A percentile compares a stretch with the other conserved stretches of the same genome.
These are phyloP conservation scores for Drosophila setosimentum DNA, from an alignment of 2,888 invertebrate species.

Conservation along the genomic window DNA sequence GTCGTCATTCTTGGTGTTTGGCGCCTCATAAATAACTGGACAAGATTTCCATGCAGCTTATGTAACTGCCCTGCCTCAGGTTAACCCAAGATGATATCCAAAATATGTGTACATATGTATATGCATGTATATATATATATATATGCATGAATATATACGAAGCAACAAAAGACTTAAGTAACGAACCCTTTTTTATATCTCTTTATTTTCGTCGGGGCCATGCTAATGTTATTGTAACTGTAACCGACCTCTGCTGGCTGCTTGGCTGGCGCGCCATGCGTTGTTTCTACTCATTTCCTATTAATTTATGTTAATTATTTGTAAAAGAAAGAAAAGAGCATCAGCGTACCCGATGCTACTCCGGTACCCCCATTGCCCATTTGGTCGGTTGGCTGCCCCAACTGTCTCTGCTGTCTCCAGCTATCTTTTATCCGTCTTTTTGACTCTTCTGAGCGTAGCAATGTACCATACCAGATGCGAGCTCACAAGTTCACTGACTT, in stretches of 20 bases:
- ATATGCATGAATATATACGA: neutral
- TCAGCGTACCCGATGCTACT: slow-evolving; percentile 39
- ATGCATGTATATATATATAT: neutral
- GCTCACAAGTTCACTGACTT: slow-evolving; percentile 74
- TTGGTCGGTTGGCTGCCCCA: slow-evolving; percentile 39
- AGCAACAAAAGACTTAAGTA: slow-evolving; percentile 70
- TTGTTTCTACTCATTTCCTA: slow-evolving; percentile 72
- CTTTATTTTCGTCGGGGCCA: slow-evolving; percentile 35
- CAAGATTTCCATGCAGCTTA: slow-evolving; percentile 33
- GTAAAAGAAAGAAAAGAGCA: slow-evolving; percentile 72
- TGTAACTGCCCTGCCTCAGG: slow-evolving; percentile 35
- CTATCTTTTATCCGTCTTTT: slow-evolving; percentile 14
- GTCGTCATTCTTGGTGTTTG: slow-evolving; percentile 52
- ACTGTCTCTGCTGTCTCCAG: slow-evolving; percentile 12
- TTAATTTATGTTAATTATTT: slow-evolving; percentile 78
- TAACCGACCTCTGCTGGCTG: slow-evolving; percentile 35
- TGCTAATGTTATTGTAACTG: slow-evolving; percentile 63
- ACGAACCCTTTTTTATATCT: slow-evolving; percentile 51
- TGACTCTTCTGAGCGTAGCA: slow-evolving; percentile 27
- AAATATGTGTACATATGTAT: slow-evolving; percentile 1
- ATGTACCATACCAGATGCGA: slow-evolving; percentile 31
- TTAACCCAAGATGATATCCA: slow-evolving; percentile 9
- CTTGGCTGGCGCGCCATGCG: slow-evolving; percentile 32
- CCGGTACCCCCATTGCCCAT: slow-evolving; percentile 42
- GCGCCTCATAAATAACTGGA: slow-evolving; percentile 63